Evolutionary conservation across 2,113 vertebrate species (phyloP), one percentile per base, ranked within the genome.

Genomic region (Corythornis cristatus): DNA sequence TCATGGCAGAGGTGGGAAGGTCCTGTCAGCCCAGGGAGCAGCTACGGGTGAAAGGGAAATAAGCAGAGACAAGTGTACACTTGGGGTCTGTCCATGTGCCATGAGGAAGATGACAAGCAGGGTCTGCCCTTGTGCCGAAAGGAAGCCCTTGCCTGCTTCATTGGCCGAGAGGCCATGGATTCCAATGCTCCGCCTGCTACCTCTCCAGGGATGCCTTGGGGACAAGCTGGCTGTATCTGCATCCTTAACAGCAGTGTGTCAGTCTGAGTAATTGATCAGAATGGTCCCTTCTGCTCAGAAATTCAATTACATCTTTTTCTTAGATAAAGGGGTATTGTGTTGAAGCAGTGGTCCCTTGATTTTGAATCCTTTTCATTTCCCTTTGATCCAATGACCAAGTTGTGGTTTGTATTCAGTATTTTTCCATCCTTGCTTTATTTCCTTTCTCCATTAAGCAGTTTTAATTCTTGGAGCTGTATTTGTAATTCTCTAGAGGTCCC

Each of bases 1-100:
- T 80, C 11, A 21, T 18, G 11, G 15, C 33, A 67, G 33, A 76
- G 65, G 15, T 35, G 58, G 43, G 51, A 70, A 66, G 33, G 56
- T 43, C 4, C 2, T 9, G 17, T 25, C 42, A 48, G 21, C 23
- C 11, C 3, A 45, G 61, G 21, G 66, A 57, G 43, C 1, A 3
- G 29, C 61, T 0, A 0, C 51, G 25, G 60, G 21, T 1, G 3
- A 66, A 65, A 42, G 22, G 23, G 25, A 75, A 72, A 45, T 26
- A 22, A 6, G 42, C 8, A 2, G 25, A 37, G 23, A 53, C 11
- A 43, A 53, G n/a, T 3, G 1, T 3, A 2, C 11, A 12, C 16
- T 40, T 2, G 0, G 5, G 20, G 18, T 50, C 15, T 78, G 79
- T 15, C 25, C 23, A 23, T 1, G 0, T 0, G 4, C 4, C 26